Percentiles rank a stretch among this genome's conserved stretches.
phyloP scores from a whole-genome alignment of 2,797 vertebrate genomes.

The Nannoperca australis region DNA sequence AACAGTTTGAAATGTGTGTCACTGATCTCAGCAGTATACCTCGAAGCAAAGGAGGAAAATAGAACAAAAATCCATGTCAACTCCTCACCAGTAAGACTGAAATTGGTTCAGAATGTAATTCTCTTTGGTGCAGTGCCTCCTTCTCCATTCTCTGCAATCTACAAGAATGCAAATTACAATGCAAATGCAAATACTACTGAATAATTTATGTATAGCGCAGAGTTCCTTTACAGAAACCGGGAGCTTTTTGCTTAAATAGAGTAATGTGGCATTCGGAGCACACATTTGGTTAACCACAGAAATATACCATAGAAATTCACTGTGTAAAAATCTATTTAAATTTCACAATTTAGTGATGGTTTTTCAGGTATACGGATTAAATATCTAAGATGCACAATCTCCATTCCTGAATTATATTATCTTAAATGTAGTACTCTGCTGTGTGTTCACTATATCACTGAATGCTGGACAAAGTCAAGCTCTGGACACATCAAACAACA shows the following conservation, averaged over 20 bases:
- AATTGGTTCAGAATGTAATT: slow-evolving; percentile 79
- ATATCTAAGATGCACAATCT: slow-evolving; percentile 19
- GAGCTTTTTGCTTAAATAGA: slow-evolving; percentile 74
- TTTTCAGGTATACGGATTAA: slow-evolving; percentile 41
- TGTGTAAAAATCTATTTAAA: slow-evolving; percentile 39
- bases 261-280: slow-evolving; percentile 63
- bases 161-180: slow-evolving; percentile 84
- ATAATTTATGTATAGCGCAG: slow-evolving; percentile 79
- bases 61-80: slow-evolving; percentile 81
- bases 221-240: slow-evolving; percentile 69
- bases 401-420: slow-evolving; percentile 17
- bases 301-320: slow-evolving; percentile 41
- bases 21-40: slow-evolving; percentile 82
- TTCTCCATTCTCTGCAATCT: slow-evolving; percentile 81
- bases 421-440: slow-evolving; percentile 4
- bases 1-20: slow-evolving; percentile 83
- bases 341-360: slow-evolving; percentile 42
- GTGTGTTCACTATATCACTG: slow-evolving; percentile 6
- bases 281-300: slow-evolving; percentile 64
- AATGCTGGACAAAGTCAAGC: slow-evolving; percentile 20
- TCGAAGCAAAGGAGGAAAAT: slow-evolving; percentile 76
- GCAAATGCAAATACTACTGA: slow-evolving; percentile 83
- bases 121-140: slow-evolving; percentile 79
- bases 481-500: slow-evolving; percentile 9
- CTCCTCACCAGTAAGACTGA: slow-evolving; percentile 73